Base-by-base conservation (phyloP, 2,113 vertebrate genomes). In the Cygnus atratus region DNA sequence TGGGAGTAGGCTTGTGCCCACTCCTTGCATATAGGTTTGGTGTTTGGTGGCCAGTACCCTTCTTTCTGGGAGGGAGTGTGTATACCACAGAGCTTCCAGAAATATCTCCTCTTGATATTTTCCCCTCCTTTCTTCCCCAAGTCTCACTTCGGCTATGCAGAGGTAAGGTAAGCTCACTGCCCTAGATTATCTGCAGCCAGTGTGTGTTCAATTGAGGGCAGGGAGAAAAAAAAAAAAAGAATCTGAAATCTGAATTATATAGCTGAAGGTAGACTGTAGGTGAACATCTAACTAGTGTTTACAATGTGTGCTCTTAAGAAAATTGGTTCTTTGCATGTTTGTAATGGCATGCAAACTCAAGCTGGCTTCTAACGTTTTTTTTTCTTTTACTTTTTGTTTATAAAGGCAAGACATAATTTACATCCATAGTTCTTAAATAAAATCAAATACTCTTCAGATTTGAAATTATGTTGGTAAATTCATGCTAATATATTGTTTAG, bases 181-280 rank as follows among this genome's bases (percentile, higher is more conserved):
- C 55, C 54, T 48, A 19, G 37, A 14, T 48, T 37, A 43, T 55
- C 72, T 82, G 59, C 67, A 66, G 0, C 29, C 35, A 37, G 41
- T 21, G 54, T 26, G n/a, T n/a, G 37, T 29, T 55, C 31, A 63
- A 28, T 11, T 13, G 33, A 22, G 37, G 31, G 19, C 16, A 50
- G 33, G 31, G 11, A 9, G 2, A 26, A 14, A 37, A 58, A n/a
- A 44, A 39, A 13, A 50, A 26, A 35, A 19, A 8, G 10, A 76
- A 20, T n/a, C 26, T 26, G 31, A 11, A 70, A 22, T n/a, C 26
- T 26, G 31, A 59, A 33, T 84, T 73, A n/a, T 0, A 0, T 44
- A 28, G 67, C 62, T 79, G 67, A 79, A 88, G 12, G 10, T 24
- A 58, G 52, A 26, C 41, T 52, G 71, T 18, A 87, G 55, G 62